Conservation (phyloP, 92 coral and sea anemone species). For the Chrysogorgia sp. region DNA sequence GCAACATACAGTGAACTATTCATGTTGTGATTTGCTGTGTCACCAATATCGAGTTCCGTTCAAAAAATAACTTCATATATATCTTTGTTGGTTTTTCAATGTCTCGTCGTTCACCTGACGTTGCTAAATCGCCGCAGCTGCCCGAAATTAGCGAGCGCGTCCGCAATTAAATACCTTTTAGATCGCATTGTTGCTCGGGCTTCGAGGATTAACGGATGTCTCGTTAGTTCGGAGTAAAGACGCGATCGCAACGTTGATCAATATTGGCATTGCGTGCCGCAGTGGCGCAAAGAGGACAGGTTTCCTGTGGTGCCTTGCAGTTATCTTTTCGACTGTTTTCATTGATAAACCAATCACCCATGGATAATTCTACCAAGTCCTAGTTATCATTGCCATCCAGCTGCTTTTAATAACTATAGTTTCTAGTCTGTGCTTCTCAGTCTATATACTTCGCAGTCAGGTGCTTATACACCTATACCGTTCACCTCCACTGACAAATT, state of each 20-base stretch:
- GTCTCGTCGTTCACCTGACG: too few relatives aligned
- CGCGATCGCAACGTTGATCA: not conserved
- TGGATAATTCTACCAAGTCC: not conserved
- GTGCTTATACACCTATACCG: too few relatives aligned
- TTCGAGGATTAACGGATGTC: not conserved
- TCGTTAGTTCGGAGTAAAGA: not conserved
- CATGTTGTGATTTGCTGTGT: too few relatives aligned
- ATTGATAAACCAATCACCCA: not conserved
- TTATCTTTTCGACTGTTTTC: not conserved
- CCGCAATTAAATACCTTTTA: conserved; percentile 13
- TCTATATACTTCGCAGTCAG: not conserved
- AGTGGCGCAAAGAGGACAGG: not conserved
- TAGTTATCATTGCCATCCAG: conserved; percentile 15
- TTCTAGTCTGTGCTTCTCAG: not conserved
- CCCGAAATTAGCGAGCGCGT: not conserved
- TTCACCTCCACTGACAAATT: not conserved
- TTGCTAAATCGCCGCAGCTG: not conserved
- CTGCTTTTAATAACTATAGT: conserved; percentile 15
- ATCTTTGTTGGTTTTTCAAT: too few relatives aligned
- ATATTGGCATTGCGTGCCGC: not conserved
- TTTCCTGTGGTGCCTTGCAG: not conserved
- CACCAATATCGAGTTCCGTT: too few relatives aligned
- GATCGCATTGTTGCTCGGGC: not conserved
- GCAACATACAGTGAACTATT: too few relatives aligned
- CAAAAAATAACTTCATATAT: too few relatives aligned